Percentiles rank a stretch among this genome's conserved stretches.
Conservation (phyloP, 1,140 invertebrate genomes). For the Bombus impatiens region DNA sequence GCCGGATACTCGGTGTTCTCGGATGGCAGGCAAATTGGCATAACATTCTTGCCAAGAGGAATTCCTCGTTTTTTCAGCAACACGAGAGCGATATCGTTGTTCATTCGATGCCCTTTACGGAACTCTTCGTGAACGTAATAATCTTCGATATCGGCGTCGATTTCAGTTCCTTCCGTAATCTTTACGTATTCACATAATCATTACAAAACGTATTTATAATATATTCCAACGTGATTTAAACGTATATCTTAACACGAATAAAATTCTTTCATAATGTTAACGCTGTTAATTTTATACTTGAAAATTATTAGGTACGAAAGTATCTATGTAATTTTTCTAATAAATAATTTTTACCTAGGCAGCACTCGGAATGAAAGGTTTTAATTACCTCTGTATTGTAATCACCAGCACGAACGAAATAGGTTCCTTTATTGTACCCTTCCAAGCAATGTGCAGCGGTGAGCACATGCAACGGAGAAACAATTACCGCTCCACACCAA, state of each 20-base stretch:
- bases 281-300: too few species aligned
- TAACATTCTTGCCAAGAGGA: slow-evolving; percentile 86
- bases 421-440: slow-evolving; percentile 86
- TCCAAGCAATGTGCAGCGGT: slow-evolving; percentile 92
- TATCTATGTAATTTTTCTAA: too few species aligned
- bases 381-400: slow-evolving; percentile 85
- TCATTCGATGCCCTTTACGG: slow-evolving; percentile 85
- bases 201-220: too few species aligned
- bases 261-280: too few species aligned
- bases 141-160: slow-evolving; percentile 86
- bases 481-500: slow-evolving; percentile 90
- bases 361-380: neutral
- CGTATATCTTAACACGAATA: too few species aligned
- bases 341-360: too few species aligned
- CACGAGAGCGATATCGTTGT: slow-evolving; percentile 90
- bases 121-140: slow-evolving; percentile 87
- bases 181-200: slow-evolving; percentile 48
- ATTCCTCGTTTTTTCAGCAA: slow-evolving; percentile 86
- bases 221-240: too few species aligned
- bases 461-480: slow-evolving; percentile 87
- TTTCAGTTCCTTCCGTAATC: slow-evolving; percentile 86
- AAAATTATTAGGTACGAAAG: too few species aligned
- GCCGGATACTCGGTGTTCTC: slow-evolving; percentile 81
- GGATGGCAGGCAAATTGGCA: slow-evolving; percentile 89
- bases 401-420: slow-evolving; percentile 88